Base-by-base conservation (phyloP, 2,113 vertebrate genomes). In the Eretmochelys imbricata region DNA sequence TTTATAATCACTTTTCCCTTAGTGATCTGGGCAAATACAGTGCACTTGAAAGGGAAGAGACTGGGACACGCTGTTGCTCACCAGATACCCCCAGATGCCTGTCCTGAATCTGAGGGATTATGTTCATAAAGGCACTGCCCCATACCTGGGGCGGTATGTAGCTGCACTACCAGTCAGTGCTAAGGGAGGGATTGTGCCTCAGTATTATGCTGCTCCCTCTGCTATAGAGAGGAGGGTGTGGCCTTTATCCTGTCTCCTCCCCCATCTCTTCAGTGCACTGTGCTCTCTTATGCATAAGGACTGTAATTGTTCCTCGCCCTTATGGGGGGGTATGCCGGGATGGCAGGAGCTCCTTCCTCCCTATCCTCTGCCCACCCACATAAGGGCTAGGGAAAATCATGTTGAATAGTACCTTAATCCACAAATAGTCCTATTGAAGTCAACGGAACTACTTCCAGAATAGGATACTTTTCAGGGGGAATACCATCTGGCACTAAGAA, bases 401-500 rank as follows among this genome's bases (percentile, higher is more conserved):
- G 4, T 72, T 72, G 75, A 48, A 13, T 46, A 48, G 75, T 11
- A 27, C 75, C 42, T 78, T 48, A 27, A 4, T 78, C 25, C 38
- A 78, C 38, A 78, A 27, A 48, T 38, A 19, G 16, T 62, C 57
- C 57, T 29, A 29, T 3, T 72, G 65, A 72, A 27, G 42, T 48
- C 42, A 78, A 13, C 8, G 12, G 22, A 48, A 78, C 24, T 78
- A 78, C 6, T 76, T 38, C 25, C 2, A 46, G 10, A 12, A 27
- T 78, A 42, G 42, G 1, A 1, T 5, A 48, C 13, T 10, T 20
- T 80, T 59, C 2, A 2, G 0, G 4, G 27, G n/a, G 84, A 65
- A 46, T 2, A 25, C 46, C 57, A 6, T 65, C 22, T 53, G 84
- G 4, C 38, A 16, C 31, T 76, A 54, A 20, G 7, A 2, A 22